Percentiles rank a stretch among this genome's conserved stretches.
Evolutionary conservation across 2,113 vertebrate genomes (phyloP).

Genomic region (Zapus hudsonius): DNA sequence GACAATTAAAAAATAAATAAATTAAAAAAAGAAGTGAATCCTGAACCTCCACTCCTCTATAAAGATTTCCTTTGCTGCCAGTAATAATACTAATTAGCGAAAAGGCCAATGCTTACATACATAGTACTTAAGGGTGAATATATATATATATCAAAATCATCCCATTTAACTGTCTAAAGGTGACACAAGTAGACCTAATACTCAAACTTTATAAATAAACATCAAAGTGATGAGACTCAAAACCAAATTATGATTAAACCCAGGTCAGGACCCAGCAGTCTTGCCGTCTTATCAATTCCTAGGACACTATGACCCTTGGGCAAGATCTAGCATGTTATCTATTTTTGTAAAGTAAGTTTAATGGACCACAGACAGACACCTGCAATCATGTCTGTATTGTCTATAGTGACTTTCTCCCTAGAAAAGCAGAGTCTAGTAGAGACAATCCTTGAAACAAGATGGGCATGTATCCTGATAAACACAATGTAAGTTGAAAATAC

Average conservation of each 20-base stretch:
- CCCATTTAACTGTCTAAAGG: not conserved
- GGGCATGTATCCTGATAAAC: not conserved
- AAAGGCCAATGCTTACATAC: not conserved
- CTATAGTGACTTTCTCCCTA: not conserved
- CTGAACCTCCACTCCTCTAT: not conserved
- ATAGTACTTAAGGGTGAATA: not conserved
- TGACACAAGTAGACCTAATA: not conserved
- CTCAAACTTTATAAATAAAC: not conserved
- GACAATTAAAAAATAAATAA: too few relatives aligned
- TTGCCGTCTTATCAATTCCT: not conserved
- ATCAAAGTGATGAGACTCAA: not conserved
- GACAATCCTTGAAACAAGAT: not conserved
- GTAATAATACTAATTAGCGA: not conserved
- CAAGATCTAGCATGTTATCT: not conserved
- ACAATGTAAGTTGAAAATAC: not conserved
- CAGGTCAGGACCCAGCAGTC: not conserved
- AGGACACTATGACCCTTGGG: not conserved
- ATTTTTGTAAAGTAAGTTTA: not conserved
- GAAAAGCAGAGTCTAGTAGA: not conserved
- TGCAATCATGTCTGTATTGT: not conserved
- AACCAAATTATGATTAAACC: not conserved
- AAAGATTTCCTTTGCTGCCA: not conserved
- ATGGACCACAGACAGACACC: not conserved
- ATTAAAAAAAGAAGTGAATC: not conserved
- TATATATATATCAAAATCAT: not conserved